These are phyloP conservation scores for Trypoxylus dichotomus DNA, from an alignment of 1,140 invertebrate species.

Conservation along the genomic window DNA sequence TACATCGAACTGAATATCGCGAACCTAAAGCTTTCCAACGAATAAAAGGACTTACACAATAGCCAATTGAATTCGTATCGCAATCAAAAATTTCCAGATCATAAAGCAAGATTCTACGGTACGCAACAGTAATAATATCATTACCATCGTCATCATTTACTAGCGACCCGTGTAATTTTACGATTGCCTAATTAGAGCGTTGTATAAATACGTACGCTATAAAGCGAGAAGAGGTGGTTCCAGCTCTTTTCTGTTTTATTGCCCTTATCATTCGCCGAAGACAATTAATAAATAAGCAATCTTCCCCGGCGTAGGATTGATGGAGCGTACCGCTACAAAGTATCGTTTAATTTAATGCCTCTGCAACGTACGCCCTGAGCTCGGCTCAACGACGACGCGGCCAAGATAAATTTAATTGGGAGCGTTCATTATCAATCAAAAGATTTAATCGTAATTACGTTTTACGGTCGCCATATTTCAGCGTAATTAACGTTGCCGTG, in stretches of 20 bases:
- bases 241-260: neutral
- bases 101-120: too few relatives aligned
- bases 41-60: too few relatives aligned
- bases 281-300: constrained; percentile 24
- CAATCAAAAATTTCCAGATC: too few relatives aligned
- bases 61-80: too few relatives aligned
- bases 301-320: neutral
- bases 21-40: too few relatives aligned
- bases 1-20: too few relatives aligned
- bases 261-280: constrained; percentile 14
- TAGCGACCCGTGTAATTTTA: neutral
- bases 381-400: constrained; percentile 54
- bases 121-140: too few relatives aligned
- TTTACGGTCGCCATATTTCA: constrained; percentile 26
- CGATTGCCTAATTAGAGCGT: neutral
- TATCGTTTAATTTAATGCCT: constrained; percentile 6
- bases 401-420: constrained; percentile 38
- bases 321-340: constrained; percentile 15
- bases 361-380: neutral
- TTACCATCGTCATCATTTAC: neutral
- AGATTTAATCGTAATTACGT: constrained; percentile 30
- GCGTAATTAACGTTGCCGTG: constrained; percentile 13
- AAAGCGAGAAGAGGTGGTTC: neutral
- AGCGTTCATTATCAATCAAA: constrained; percentile 27
- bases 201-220: neutral